Evolutionary conservation across 2,797 vertebrate genomes (phyloP).

Genomic region (Neostethus bicornis): DNA sequence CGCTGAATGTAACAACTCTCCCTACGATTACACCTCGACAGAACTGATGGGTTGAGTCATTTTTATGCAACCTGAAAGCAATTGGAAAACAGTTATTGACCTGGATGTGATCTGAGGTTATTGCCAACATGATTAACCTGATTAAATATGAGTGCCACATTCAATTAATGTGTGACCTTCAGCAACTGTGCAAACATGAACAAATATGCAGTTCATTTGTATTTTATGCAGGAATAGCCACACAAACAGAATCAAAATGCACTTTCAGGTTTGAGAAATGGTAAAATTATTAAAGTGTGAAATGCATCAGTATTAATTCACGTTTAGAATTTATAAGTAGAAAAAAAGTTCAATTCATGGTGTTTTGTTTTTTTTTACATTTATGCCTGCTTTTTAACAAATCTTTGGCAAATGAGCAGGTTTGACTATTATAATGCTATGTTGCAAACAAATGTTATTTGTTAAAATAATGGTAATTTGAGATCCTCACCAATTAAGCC

Average conservation of each 20-base stretch:
- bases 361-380: too few species aligned
- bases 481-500: too few species aligned
- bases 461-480: too few species aligned
- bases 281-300: not conserved
- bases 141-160: slow-evolving; percentile 54
- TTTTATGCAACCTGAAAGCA: slow-evolving; percentile 68
- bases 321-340: too few species aligned
- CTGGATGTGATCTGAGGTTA: slow-evolving; percentile 60
- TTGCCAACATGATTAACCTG: slow-evolving; percentile 70
- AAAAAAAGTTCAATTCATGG: too few species aligned
- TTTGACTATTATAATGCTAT: too few species aligned
- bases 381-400: too few species aligned
- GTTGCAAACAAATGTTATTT: too few species aligned
- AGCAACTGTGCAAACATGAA: slow-evolving; percentile 56
- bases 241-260: slow-evolving; percentile 11
- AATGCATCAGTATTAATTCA: not conserved
- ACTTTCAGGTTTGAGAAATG: slow-evolving; percentile 4
- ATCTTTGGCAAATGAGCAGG: too few species aligned
- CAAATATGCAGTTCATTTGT: slow-evolving; percentile 39
- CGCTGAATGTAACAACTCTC: slow-evolving; percentile 40
- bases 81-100: slow-evolving; percentile 72
- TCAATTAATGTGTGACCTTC: slow-evolving; percentile 67
- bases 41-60: slow-evolving; percentile 64
- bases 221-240: slow-evolving; percentile 12
- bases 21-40: slow-evolving; percentile 58